Evolutionary conservation across 2,888 invertebrate species (phyloP).

Genomic region (Tenthredo scrophulariae): DNA sequence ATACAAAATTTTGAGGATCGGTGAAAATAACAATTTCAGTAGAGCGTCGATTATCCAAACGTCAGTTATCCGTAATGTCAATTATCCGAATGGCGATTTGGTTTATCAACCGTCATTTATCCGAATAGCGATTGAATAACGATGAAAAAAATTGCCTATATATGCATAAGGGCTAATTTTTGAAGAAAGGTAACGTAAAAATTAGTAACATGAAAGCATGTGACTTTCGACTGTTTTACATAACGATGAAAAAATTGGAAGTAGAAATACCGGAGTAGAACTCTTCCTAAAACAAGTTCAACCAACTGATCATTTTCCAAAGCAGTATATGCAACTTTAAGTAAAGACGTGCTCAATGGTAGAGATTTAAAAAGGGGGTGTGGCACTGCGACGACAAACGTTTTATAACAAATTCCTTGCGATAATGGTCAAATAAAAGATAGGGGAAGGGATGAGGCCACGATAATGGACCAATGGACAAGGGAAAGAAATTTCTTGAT

Average conservation of each 20-base stretch:
- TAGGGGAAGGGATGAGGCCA: neutral
- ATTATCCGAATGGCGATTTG: too few species aligned
- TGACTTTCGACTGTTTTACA: neutral
- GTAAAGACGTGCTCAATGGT: neutral
- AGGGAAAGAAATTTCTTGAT: neutral
- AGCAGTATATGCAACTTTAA: neutral
- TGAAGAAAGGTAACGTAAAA: neutral
- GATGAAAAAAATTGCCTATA: neutral
- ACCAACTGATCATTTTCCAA: neutral
- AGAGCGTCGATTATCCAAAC: too few species aligned
- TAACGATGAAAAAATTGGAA: neutral
- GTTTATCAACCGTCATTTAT: too few species aligned
- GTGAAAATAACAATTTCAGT: neutral
- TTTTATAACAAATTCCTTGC: neutral
- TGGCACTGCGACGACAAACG: slow-evolving; percentile 19
- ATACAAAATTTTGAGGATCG: neutral
- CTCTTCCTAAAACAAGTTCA: neutral
- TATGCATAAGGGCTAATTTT: neutral
- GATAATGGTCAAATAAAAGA: neutral
- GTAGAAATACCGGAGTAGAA: neutral
- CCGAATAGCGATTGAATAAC: too few species aligned
- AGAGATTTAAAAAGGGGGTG: slow-evolving; percentile 42
- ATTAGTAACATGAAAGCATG: neutral
- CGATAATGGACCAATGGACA: neutral
- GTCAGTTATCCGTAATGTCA: too few species aligned